Base-by-base conservation (phyloP, 2,888 invertebrate genomes). In the Eurytoma californica region DNA sequence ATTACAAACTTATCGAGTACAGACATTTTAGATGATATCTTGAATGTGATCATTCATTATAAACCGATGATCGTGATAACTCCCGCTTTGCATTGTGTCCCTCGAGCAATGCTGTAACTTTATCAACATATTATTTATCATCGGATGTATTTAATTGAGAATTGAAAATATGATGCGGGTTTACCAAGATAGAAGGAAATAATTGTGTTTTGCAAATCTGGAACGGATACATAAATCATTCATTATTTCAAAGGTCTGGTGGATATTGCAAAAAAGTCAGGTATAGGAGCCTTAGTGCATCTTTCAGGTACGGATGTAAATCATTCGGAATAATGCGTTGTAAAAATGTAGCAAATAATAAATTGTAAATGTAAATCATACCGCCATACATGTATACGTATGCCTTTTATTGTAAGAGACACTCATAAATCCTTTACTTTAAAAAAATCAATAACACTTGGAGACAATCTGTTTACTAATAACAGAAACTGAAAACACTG, bases 191-290 rank as follows among this genome's bases (percentile, higher is more conserved):
- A 66, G 57, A 39, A 72, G 66, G 67, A 77, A 72, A 77, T 60
- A 67, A 72, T 67, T 58, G 53, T 60, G 60, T 66, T 72, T 72
- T 57, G 20, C n/a, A 69, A 68, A 75, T 75, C 75, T 75, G 67
- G 67, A 67, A 60, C 67, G 75, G 75, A 75, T 51, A 68, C 75
- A 75, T 75, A 67, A 67, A 75, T 75, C 67, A 67, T 3, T 4
- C 14, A 39, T 13, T 30, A 49, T 49, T 65, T 57, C 66, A 74
- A 74, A 58, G 66, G 47, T 72, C 63, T 14, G 30, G 58, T 16
- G 58, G n/a, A 66, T 28, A 28, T 49, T 63, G 60, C 9, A 24
- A 30, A 68, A 39, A 66, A 47, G 63, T 65, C 55, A 47, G 49
- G 51, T 68, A 58, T 53, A 39, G 58, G 55, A 65, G 47, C 61